Evolutionary conservation across 2,113 vertebrate genomes (phyloP).

Genomic region (Neopipo cinnamomea): DNA sequence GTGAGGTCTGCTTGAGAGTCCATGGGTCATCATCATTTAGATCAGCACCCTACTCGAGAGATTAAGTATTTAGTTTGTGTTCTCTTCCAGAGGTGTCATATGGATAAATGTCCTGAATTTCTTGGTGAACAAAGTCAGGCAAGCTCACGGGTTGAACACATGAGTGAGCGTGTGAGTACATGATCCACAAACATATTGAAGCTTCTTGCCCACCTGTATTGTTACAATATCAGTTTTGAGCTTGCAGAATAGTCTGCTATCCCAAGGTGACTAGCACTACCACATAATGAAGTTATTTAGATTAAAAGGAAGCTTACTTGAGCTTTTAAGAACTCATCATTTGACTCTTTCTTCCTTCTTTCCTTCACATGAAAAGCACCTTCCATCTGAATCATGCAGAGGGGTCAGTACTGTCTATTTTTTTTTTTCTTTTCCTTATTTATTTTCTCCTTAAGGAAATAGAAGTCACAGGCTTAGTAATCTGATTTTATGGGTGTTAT

Average conservation of each 20-base stretch:
- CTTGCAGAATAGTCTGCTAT: background rate
- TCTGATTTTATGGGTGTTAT: background rate
- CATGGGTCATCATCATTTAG: fast-evolving
- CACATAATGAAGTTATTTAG: background rate
- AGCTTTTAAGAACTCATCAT: background rate
- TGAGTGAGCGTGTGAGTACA: background rate
- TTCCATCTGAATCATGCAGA: background rate
- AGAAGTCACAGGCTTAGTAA: background rate
- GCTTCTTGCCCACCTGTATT: background rate
- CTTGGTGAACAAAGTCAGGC: background rate
- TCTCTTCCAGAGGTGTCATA: background rate
- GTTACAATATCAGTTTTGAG: background rate
- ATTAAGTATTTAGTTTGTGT: background rate
- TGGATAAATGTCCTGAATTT: background rate
- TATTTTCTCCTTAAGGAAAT: background rate
- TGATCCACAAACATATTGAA: background rate
- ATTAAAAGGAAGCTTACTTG: background rate
- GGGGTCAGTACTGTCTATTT: background rate
- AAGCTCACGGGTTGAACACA: background rate
- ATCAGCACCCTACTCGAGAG: background rate
- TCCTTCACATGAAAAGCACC: background rate
- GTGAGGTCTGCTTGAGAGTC: background rate
- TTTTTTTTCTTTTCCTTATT: background rate
- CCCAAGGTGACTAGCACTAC: background rate
- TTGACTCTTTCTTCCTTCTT: background rate